These are phyloP conservation scores for Chauna torquata DNA, from an alignment of 2,113 vertebrate genomes.

Conservation along the genomic window DNA sequence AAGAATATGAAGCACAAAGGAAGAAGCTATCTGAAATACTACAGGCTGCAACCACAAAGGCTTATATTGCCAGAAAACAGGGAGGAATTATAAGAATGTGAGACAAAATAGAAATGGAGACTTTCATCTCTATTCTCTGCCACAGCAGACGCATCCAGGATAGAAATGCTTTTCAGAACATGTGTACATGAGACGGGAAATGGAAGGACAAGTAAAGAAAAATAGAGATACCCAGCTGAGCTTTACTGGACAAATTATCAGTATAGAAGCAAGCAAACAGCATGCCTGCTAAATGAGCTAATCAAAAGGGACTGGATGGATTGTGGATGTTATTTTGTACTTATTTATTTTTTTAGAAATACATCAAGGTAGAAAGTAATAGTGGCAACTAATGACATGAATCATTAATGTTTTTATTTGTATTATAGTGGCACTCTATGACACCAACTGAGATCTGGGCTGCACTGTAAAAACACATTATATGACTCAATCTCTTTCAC, in stretches of 20 bases:
- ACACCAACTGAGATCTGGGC: conserved; percentile 46
- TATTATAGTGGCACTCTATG: conserved; percentile 16
- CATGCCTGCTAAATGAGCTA: background rate
- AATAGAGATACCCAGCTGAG: background rate
- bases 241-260: background rate
- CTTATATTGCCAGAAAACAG: background rate
- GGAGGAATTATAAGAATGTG: background rate
- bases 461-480: conserved; percentile 38
- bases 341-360: background rate
- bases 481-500: conserved; percentile 51
- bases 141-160: background rate
- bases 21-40: background rate
- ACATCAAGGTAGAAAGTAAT: conserved; percentile 27
- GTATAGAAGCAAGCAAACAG: background rate
- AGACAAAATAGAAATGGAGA: background rate
- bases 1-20: conserved; percentile 1
- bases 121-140: conserved; percentile 10
- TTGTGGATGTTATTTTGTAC: background rate
- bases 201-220: background rate
- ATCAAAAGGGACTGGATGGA: conserved; percentile 3
- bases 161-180: background rate
- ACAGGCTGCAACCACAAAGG: background rate
- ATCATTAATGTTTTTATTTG: conserved; percentile 60
- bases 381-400: conserved; percentile 34
- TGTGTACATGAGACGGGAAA: background rate